Evolutionary conservation across 1,140 invertebrate genomes (phyloP), one percentile per base, ranked within the genome.

Genomic region (Thaumatotibia leucotreta): DNA sequence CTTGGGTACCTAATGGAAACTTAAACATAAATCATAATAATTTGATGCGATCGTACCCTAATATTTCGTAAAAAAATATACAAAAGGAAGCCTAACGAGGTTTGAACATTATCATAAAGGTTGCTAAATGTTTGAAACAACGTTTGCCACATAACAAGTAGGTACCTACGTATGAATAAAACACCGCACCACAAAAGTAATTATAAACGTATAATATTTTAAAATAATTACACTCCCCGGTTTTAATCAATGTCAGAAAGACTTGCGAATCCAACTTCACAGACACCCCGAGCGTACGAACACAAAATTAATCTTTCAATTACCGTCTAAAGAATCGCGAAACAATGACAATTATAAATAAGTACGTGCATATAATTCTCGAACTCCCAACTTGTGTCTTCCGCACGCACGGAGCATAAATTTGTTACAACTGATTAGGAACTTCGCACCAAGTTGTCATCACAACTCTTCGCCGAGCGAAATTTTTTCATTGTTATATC

Each of bases 401-500:
- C 61, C 77, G 72, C 86, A 86, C 86, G 85, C 82, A 77, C 84
- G 61, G 67, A 64, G 80, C 78, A 83, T 87, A 88, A 89, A 87
- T 89, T 87, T 74, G 79, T 86, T 83, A 83, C 82, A 83, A 83
- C 83, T 87, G 85, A 89, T 88, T 88, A 89, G 77, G 68, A 88
- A 89, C 75, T 89, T 87, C 79, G 68, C 68, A 69, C 69, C 68
- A 73, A 80, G 73, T 86, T 89, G 84, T 90, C 86, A 83, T 85
- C 86, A 68, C 82, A 86, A 88, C 84, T 86, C 84, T 87, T 89
- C 82, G 73, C 83, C 83, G 68, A 69, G 73, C 68, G 75, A 77
- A 78, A 73, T 82, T 80, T 85, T 86, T 82, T 82, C 75, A 82
- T 86, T 86, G 85, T 88, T 77, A 75, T 76, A 74, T 77, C 68